Evolutionary conservation across 92 coral and sea anemone genomes (phyloP).

Genomic region (Heliopora coerulea): DNA sequence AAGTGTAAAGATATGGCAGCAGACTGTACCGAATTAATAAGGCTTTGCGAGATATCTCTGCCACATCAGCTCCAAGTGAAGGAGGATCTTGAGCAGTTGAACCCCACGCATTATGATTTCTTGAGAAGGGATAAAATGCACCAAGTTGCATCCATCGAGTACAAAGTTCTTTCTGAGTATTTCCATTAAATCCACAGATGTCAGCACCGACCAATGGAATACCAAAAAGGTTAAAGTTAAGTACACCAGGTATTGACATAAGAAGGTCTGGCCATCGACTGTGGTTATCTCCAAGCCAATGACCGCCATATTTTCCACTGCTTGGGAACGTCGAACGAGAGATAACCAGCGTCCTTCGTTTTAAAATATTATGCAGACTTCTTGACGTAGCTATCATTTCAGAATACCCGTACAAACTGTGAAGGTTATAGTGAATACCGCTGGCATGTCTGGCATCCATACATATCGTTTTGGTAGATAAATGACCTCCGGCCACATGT

Average conservation of each 20-base stretch:
- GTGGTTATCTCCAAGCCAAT: conserved; percentile 89
- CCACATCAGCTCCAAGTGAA: conserved; percentile 81
- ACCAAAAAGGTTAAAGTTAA: conserved; percentile 72
- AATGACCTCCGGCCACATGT: conserved; percentile 61
- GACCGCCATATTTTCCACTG: conserved; percentile 89
- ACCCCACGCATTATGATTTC: conserved; percentile 66
- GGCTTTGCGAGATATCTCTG: conserved; percentile 75
- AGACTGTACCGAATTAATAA: conserved; percentile 70
- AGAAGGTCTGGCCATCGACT: conserved; percentile 78
- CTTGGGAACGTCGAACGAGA: conserved; percentile 89
- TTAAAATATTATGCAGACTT: conserved; percentile 63
- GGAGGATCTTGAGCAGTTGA: conserved; percentile 91
- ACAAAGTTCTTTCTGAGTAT: conserved; percentile 64
- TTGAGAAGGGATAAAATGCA: conserved; percentile 78
- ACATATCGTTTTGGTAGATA: conserved; percentile 70
- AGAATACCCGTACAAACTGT: conserved; percentile 88
- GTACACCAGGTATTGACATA: conserved; percentile 83
- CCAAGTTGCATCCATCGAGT: conserved; percentile 82
- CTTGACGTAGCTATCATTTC: conserved; percentile 74
- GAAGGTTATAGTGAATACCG: conserved; percentile 82
- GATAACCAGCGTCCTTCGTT: conserved; percentile 82
- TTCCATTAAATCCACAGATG: conserved; percentile 73
- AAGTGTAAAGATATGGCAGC: conserved; percentile 80
- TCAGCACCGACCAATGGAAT: conserved; percentile 84
- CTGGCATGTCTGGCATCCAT: conserved; percentile 84